Evolutionary conservation across 2,797 vertebrate genomes (phyloP), one percentile per base, ranked within the genome.

Genomic region (Gouania willdenowi): DNA sequence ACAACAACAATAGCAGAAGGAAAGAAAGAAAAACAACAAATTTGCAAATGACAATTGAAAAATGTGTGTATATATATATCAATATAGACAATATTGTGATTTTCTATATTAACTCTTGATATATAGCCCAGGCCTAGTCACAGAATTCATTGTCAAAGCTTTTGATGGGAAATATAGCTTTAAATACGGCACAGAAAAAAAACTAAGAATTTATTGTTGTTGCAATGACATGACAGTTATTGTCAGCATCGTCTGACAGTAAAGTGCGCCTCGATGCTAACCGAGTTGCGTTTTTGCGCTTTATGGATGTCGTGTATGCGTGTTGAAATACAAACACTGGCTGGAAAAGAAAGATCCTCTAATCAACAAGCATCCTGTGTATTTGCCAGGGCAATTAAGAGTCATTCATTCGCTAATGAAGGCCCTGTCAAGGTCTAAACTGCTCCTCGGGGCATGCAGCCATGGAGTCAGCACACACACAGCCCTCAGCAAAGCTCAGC

Each of bases 341-440:
- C 62, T 72, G 15, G 7, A 31, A 35, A 46, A 65, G 41, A 41
- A 58, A 59, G 47, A 37, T 50, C 44, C 60, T 80, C 75, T 86
- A 85, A 85, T 85, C 84, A 88, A 87, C 81, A 82, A 84, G 84
- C 76, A 70, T 75, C 80, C 77, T 83, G 77, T 85, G 84, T 86
- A 84, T 87, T 86, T 77, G 73, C 77, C 52, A 43, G 78, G 66
- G 81, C 83, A 85, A 86, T 89, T 88, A 88, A 83, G 80, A 85
- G 82, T 83, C 82, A 83, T 88, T 88, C 75, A 85, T 87, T 86
- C 83, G 79, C 83, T 87, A 88, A 87, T 77, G 81, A 86, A 79
- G 77, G 82, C 79, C 77, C 77, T 80, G 81, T 79, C 59, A 81
- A 79, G 71, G 77, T 80, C 78, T 80, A 71, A 84, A 81, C 75